Conservation (phyloP, 2,797 vertebrate genomes). For the Acrossocheilus fasciatus region DNA sequence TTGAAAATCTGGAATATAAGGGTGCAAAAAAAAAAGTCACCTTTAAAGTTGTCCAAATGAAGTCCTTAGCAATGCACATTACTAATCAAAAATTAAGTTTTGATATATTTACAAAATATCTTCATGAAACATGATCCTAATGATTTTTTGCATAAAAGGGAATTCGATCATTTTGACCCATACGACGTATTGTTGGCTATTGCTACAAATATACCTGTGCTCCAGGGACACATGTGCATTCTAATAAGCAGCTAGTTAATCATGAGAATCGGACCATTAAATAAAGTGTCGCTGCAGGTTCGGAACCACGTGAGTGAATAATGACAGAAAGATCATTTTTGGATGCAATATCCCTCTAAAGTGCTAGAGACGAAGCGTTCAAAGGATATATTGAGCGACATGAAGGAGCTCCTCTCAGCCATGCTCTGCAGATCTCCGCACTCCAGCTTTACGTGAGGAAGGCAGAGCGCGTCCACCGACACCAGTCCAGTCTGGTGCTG, state of each 20-base stretch:
- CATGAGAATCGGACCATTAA: not conserved
- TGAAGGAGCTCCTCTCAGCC: slow-evolving; percentile 77
- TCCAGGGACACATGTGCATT: not conserved
- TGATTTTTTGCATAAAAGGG: not conserved
- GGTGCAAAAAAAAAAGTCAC: not conserved
- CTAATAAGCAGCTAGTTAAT: not conserved
- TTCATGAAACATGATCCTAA: not conserved
- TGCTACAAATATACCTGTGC: not conserved
- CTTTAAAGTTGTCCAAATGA: not conserved
- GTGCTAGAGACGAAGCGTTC: not conserved
- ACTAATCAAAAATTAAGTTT: not conserved
- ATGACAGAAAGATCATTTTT: not conserved
- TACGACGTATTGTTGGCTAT: no score
- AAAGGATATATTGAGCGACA: slow-evolving; percentile 94
- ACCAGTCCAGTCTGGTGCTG: slow-evolving; percentile 77
- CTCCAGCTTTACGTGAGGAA: slow-evolving; percentile 85
- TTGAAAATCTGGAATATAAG: not conserved
- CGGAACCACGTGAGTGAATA: not conserved
- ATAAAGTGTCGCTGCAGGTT: not conserved
- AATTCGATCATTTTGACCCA: not conserved
- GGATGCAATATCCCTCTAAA: not conserved
- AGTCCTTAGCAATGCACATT: not conserved
- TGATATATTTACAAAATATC: not conserved
- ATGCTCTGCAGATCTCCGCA: slow-evolving; percentile 76
- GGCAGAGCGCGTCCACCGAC: slow-evolving; percentile 74